Base-by-base conservation (phyloP, 2,888 invertebrate species). In the Drosophila tanythrix region DNA sequence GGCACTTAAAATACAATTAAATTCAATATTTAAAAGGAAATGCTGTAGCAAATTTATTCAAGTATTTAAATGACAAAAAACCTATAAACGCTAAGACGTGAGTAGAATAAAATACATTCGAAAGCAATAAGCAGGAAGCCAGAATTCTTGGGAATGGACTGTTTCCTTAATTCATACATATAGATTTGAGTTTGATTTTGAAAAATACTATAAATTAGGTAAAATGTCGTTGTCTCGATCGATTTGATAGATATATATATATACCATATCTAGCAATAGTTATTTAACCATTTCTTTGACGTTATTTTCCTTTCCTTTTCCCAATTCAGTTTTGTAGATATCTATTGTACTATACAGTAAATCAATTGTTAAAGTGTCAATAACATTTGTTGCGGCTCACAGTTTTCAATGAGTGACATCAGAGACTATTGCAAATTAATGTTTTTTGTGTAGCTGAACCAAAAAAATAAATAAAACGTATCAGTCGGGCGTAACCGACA, bases 331-430 rank as follows among this genome's bases (percentile, higher is more conserved):
- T 11, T 11, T 43, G 1, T 43, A 5, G 11, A 33, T 33, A 33
- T 3, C 33, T 46, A 15, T 46, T 46, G 3, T 7, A 46, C 46
- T 21, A 21, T 13, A 21, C 21, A 13, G 21, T 21, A 46, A 50
- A 31, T 58, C 38, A 57, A 55, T 58, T 59, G 53, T 59, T 59
- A 10, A 63, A 56, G 25, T 40, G 29, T 40, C 60, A 59, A 70
- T 53, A 38, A 27, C 46, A 70, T 70, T 70, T 52, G 33, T 25
- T 51, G 69, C n/a, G 48, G 13, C n/a, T 35, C 51, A 52, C 52
- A 71, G 62, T 79, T 69, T 59, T 36, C 67, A 53, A 53, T 38
- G 43, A 57, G 82, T 83, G 83, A 83, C 85, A 88, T 88, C 88
- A 88, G 79, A 70, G n/a, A 67, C 61, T 29, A 77, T 67, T 71